Base-by-base conservation (phyloP, 2,113 vertebrate species). In the Anolis sagrei region DNA sequence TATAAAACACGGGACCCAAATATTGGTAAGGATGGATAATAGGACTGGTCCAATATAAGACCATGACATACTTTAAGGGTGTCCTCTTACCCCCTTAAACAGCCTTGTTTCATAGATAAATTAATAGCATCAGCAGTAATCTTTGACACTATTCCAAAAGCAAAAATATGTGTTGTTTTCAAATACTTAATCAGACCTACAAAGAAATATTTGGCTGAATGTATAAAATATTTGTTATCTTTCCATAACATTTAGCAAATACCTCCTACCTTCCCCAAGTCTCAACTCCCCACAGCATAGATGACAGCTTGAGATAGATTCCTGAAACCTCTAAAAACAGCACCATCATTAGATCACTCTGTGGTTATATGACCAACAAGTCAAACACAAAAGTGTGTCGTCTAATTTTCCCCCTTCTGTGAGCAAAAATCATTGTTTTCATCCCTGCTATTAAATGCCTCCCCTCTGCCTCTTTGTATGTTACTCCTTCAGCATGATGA, bases 161-260 rank as follows among this genome's bases (percentile, higher is more conserved):
- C 62, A 74, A 39, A 88, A 84, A 48, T 1, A 74, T 81, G 54
- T 7, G 0, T 79, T 90, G 79, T 82, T 87, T 2, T 0, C 72
- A 54, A 86, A 18, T n/a, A 49, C 25, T 2, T 78, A 29, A 75
- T 9, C 58, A 82, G 54, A n/a, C 58, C 86, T 62, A 34, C 85
- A 82, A 54, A 89, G 54, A 85, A 84, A 32, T 91, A 76, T 84
- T 84, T 84, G 68, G 2, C 61, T 85, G 86, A 86, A 88, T 89
- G 83, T 90, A 82, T 83, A 79, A 93, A 70, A 79, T 90, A 78
- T 19, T 78, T 81, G 86, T 84, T 90, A 58, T 88, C 87, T 89
- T 88, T 85, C 82, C 77, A 34, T 68, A 81, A 85, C 83, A 32
- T 78, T 81, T 85, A 89, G 49, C 83, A 83, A 90, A 83, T 74